These are phyloP conservation scores for Nothoprocta pentlandii DNA, from an alignment of 2,113 vertebrate genomes.

Conservation along the genomic window DNA sequence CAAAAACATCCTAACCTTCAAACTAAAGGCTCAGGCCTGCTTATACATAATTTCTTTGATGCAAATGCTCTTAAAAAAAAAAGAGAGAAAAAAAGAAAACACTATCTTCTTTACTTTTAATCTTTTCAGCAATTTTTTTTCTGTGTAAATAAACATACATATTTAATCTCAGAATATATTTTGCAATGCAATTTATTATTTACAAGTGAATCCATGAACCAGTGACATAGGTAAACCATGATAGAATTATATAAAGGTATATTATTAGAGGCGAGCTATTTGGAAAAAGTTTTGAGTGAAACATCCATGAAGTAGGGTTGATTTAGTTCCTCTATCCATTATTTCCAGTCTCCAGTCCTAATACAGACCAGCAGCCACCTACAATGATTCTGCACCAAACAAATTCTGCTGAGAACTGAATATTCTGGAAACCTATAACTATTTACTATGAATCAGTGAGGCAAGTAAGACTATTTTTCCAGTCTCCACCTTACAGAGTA, in stretches of 20 bases:
- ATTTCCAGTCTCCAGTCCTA: neutral
- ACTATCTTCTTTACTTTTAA: rapidly evolving
- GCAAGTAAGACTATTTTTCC: neutral
- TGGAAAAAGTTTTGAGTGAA: neutral
- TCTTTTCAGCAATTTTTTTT: neutral
- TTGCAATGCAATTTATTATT: neutral
- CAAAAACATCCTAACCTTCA: neutral
- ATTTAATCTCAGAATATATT: neutral
- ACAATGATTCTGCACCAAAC: neutral
- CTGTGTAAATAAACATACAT: neutral
- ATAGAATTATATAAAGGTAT: neutral
- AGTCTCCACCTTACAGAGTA: neutral
- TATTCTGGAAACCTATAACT: neutral
- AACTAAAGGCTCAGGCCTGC: neutral
- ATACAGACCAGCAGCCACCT: neutral
- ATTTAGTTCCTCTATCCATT: neutral
- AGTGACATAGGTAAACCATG: neutral
- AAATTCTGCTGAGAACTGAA: neutral
- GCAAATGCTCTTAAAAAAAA: neutral
- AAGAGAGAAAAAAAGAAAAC: neutral
- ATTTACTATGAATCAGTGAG: neutral
- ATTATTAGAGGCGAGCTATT: neutral
- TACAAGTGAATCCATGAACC: neutral
- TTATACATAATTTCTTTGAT: neutral
- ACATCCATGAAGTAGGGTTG: rapidly evolving